Percentiles rank a stretch among this genome's conserved stretches.
Evolutionary conservation across 2,797 vertebrate genomes (phyloP).

Genomic region (Coregonus ussuriensis): DNA sequence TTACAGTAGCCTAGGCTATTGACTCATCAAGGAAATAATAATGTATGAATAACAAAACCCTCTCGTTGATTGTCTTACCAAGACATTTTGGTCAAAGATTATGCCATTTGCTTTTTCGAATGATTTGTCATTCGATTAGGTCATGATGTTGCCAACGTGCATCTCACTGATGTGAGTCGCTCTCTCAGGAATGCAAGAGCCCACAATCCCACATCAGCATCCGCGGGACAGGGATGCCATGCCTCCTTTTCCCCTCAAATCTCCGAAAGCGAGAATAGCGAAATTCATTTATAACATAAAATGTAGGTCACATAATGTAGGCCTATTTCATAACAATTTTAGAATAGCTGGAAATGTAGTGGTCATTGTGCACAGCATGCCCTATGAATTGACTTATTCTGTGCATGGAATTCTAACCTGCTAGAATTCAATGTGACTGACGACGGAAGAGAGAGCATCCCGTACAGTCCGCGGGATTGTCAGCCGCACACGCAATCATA

Average conservation of each 20-base stretch:
- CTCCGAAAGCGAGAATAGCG: background rate
- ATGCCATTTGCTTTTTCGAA: background rate
- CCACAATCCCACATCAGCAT: background rate
- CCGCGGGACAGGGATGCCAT: background rate
- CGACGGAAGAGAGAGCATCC: background rate
- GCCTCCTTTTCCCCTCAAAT: background rate
- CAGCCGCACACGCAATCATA: too few species aligned
- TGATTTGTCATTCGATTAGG: background rate
- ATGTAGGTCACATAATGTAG: background rate
- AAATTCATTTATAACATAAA: background rate
- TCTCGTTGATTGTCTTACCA: too few species aligned
- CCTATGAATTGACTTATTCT: background rate
- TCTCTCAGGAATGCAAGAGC: background rate
- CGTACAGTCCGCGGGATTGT: too few species aligned
- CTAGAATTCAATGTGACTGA: conserved; percentile 62
- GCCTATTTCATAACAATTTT: background rate
- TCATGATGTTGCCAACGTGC: conserved; percentile 3
- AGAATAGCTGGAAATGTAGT: background rate
- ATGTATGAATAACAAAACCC: too few species aligned
- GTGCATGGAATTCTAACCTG: conserved; percentile 17
- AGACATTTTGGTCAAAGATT: background rate
- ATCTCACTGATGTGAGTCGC: background rate
- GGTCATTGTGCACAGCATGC: background rate
- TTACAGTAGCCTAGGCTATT: background rate
- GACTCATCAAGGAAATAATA: too few species aligned